Percentiles rank a stretch among this genome's conserved stretches.
Conservation (phyloP, 2,113 vertebrate species). For the Pseudopipra pipra region DNA sequence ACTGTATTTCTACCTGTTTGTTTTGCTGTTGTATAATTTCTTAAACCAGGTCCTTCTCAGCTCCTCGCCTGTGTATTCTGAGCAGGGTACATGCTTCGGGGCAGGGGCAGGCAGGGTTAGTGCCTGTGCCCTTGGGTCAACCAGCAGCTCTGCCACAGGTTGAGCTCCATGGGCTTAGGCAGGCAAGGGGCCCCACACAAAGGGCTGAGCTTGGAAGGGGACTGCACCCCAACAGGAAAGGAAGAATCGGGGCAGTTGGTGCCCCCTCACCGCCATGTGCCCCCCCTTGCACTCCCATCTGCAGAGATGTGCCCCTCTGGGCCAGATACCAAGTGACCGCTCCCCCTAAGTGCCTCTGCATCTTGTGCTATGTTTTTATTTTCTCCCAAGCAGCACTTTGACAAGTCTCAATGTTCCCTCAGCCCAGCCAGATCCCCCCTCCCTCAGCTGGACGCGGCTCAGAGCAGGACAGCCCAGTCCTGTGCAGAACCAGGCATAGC, state of each 20-base stretch:
- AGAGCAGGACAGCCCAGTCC: neutral
- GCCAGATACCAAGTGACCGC: neutral
- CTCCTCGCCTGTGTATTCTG: neutral
- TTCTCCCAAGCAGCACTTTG: neutral
- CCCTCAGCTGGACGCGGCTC: neutral
- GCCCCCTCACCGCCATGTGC: accelerated
- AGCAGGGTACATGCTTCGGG: accelerated
- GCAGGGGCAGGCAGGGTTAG: neutral
- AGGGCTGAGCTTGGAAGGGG: neutral
- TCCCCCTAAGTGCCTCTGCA: neutral
- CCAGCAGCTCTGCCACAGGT: conserved; percentile 57
- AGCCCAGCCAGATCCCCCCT: neutral
- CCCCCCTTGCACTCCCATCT: neutral
- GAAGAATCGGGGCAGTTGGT: neutral
- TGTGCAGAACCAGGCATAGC: neutral
- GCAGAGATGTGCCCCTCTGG: neutral
- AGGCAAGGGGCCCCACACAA: neutral
- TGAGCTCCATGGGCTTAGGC: conserved; percentile 72
- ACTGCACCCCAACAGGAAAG: neutral
- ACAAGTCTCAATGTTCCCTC: neutral
- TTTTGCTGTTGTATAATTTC: conserved; percentile 32
- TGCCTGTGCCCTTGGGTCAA: neutral
- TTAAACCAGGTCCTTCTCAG: conserved; percentile 52
- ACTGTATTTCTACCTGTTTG: neutral
- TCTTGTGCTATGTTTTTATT: conserved; percentile 29